Conservation (phyloP, 2,888 invertebrate species). For the Synergus japonicus region DNA sequence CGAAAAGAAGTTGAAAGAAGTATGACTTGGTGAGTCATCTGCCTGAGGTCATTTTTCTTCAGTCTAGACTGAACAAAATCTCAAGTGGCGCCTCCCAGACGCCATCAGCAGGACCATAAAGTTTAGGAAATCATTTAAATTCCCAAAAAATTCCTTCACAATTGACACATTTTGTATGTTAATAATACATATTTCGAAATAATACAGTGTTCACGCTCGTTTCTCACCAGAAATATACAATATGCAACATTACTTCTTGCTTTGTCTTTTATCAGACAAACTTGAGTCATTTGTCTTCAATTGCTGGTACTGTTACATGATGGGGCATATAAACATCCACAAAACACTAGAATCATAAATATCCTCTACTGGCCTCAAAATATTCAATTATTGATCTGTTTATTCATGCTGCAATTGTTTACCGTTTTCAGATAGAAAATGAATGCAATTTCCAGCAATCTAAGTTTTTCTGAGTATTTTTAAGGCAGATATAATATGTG, state of each 20-base stretch:
- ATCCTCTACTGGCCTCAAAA: not conserved
- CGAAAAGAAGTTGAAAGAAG: conserved; percentile 34
- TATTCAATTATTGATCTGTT: too few species aligned
- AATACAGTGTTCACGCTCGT: too few species aligned
- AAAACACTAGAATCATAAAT: not conserved
- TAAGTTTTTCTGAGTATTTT: too few species aligned
- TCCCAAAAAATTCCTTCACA: not conserved
- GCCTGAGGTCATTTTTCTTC: conserved; percentile 37
- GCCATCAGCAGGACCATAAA: not conserved
- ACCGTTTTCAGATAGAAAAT: too few species aligned
- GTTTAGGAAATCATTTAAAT: not conserved
- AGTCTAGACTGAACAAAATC: conserved; percentile 23
- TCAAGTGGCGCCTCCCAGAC: conserved; percentile 14
- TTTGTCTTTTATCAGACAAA: conserved; percentile 2
- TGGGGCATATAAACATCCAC: not conserved
- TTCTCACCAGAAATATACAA: not conserved
- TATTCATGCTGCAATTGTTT: too few species aligned
- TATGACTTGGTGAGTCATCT: conserved; percentile 25
- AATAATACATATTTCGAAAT: too few species aligned
- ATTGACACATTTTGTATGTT: too few species aligned
- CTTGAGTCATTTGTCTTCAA: not conserved
- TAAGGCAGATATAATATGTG: too few species aligned
- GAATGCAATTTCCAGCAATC: too few species aligned
- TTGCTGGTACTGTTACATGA: not conserved
- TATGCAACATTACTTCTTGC: not conserved